These are phyloP conservation scores for Drosophila bifasciata DNA, from an alignment of 1,140 invertebrate species.

Conservation along the genomic window DNA sequence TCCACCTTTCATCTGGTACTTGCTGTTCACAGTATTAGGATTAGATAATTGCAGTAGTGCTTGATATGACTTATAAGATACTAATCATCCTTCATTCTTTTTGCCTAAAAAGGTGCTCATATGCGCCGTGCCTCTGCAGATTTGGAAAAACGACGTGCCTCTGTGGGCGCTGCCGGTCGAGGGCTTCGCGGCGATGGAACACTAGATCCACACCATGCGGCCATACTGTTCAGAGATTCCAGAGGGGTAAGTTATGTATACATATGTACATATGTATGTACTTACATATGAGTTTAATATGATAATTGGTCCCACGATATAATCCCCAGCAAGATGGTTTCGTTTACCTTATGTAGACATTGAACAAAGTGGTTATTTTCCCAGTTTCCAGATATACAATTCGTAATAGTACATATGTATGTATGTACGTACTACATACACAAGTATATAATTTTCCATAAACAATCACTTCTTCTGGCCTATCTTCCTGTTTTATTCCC, in stretches of 20 bases:
- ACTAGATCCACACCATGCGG: slow-evolving; percentile 93
- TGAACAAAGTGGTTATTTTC: too few species aligned
- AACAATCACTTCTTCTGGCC: too few species aligned
- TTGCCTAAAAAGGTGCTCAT: slow-evolving; percentile 86
- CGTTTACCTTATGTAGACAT: too few species aligned
- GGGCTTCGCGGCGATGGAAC: slow-evolving; percentile 83
- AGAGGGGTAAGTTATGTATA: slow-evolving; percentile 90
- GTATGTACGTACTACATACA: too few species aligned
- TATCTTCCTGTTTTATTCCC: too few species aligned
- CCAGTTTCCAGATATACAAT: too few species aligned
- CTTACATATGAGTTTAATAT: too few species aligned
- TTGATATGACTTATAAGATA: not conserved
- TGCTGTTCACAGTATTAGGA: slow-evolving; percentile 48
- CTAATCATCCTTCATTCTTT: slow-evolving; percentile 3
- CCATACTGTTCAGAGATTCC: slow-evolving; percentile 94
- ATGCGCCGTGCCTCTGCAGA: slow-evolving; percentile 90
- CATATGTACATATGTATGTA: not conserved
- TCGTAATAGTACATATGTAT: too few species aligned
- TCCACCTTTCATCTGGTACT: slow-evolving; percentile 52
- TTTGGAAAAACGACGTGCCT: slow-evolving; percentile 89
- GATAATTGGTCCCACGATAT: not conserved
- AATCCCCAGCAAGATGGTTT: not conserved
- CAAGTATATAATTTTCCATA: too few species aligned
- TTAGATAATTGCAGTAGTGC: not conserved
- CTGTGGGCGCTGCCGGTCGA: slow-evolving; percentile 87